phyloP scores from a whole-genome alignment of 2,888 invertebrate genomes.

The Cylindroiulus punctatus region DNA sequence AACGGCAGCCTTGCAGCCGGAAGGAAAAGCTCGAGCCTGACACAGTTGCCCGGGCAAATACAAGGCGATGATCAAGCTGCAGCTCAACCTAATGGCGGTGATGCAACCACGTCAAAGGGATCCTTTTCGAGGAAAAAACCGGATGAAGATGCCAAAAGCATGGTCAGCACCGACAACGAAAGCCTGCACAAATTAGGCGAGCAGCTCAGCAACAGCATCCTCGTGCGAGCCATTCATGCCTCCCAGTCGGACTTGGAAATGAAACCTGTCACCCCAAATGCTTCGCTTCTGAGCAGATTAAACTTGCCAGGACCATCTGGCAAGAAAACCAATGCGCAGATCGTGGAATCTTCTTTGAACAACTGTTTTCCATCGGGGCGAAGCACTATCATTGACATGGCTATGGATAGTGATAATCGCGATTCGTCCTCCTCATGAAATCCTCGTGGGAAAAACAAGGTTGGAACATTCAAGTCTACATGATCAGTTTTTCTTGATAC shows the following conservation, averaged over 20 bases:
- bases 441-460: background rate
- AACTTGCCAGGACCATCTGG: background rate
- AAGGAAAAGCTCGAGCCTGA: background rate
- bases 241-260: constrained; percentile 54
- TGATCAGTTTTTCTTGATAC: too few species aligned
- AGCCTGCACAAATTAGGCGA: constrained; percentile 36
- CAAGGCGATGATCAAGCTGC: background rate
- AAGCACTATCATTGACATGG: constrained; percentile 57
- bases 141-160: constrained; percentile 40
- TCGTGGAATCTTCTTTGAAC: background rate
- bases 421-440: constrained; percentile 58
- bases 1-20: background rate
- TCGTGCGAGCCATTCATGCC: constrained; percentile 3
- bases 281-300: background rate
- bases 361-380: background rate
- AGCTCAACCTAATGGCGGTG: background rate
- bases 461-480: too few species aligned
- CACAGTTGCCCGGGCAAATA: constrained; percentile 43
- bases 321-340: background rate
- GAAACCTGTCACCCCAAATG: background rate
- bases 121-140: background rate
- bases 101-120: background rate
- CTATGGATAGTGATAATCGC: constrained; percentile 58
- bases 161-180: constrained; percentile 28
- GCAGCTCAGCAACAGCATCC: constrained; percentile 46